Evolutionary conservation across 2,797 vertebrate species (phyloP), one percentile per base, ranked within the genome.

Genomic region (Poecile montanus): DNA sequence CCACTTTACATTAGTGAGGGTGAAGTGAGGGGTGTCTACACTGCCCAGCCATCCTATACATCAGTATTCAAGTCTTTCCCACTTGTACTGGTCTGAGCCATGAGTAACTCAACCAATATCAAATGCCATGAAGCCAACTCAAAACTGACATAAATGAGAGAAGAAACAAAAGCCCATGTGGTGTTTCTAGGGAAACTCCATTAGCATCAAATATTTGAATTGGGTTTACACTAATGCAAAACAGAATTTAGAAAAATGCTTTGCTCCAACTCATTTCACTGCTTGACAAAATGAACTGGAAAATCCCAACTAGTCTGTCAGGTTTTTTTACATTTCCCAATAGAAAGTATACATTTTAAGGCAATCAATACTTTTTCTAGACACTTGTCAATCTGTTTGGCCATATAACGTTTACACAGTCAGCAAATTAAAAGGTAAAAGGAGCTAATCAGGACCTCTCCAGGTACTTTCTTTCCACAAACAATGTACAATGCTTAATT

Each of bases 401-500:
- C 66, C 74, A 91, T 96, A 92, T 78, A 96, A 65, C 66, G 71
- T 90, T 83, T 93, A 95, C 83, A 65, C 38, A 68, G 89, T 92
- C 94, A 97, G 94, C 94, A 96, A 96, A 96, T 91, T 92, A 96
- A 95, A 92, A 96, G 1, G 60, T 89, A 95, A 95, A 96, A 90
- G 76, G 76, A 95, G 72, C 42, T 89, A 94, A 97, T 95, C 86
- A 89, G 81, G 45, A 89, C 23, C 62, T 96, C 91, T 96, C 84
- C 91, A 95, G 92, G 89, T 97, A 96, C 74, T 83, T 94, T 91
- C 58, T 96, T 97, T 87, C 87, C 74, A 96, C 86, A 96, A 96
- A 93, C 91, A 95, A 96, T 81, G 82, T 88, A 96, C 85, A 93
- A 90, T 94, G 71, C 89, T 94, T 96, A 94, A 97, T 97, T 97